phyloP scores from a whole-genome alignment of 2,888 invertebrate species.

The Caenorhabditis becei region DNA sequence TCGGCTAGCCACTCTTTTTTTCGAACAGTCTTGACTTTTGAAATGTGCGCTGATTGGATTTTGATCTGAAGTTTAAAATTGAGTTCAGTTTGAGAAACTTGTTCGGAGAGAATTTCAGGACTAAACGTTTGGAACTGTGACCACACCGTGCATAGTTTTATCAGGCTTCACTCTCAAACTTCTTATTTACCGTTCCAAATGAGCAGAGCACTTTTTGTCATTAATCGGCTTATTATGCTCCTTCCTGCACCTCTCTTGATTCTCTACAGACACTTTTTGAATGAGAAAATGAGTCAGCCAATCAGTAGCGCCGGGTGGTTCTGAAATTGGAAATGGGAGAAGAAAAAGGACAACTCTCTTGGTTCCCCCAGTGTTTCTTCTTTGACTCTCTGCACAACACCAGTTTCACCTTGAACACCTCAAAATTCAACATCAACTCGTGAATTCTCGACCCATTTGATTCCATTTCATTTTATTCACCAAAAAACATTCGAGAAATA shows the following conservation, averaged over 20 bases:
- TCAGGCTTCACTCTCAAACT: too few relatives aligned
- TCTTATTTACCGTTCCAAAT: too few relatives aligned
- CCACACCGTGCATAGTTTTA: too few relatives aligned
- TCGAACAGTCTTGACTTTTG: too few relatives aligned
- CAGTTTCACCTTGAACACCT: background rate
- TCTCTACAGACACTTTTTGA: background rate
- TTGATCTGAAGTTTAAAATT: too few relatives aligned
- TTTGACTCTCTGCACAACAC: background rate
- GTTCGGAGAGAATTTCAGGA: too few relatives aligned
- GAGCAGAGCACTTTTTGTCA: background rate
- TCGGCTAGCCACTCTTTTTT: conserved; percentile 9
- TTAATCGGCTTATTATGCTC: background rate
- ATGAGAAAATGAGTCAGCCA: conserved; percentile 15
- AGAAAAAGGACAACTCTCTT: background rate
- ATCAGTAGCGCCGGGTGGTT: conserved; percentile 16
- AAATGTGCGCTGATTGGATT: too few relatives aligned
- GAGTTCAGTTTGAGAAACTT: too few relatives aligned
- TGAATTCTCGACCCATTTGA: background rate
- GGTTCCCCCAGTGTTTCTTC: background rate
- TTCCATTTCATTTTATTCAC: background rate
- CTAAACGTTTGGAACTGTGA: too few relatives aligned
- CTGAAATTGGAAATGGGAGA: conserved; percentile 3
- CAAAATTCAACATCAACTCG: too few relatives aligned
- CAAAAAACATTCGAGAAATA: background rate
- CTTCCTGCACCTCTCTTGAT: conserved; percentile 1